These are phyloP conservation scores for Clarias gariepinus DNA, from an alignment of 2,113 vertebrate species.

Conservation along the genomic window DNA sequence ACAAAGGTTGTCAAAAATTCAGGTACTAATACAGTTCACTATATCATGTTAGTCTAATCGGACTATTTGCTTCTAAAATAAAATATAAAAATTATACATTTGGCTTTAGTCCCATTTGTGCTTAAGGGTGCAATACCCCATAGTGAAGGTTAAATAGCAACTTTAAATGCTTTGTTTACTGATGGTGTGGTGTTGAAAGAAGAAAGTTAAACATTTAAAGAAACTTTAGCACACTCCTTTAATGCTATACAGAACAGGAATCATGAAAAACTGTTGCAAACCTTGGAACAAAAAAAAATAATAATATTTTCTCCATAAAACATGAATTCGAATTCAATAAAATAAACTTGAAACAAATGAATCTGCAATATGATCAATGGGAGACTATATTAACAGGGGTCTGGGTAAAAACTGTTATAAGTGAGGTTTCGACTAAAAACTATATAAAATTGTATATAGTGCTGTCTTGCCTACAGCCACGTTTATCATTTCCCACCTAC, in stretches of 20 bases:
- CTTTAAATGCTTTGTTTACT: conserved; percentile 22
- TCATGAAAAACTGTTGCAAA: background rate
- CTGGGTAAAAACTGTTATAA: background rate
- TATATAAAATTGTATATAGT: background rate
- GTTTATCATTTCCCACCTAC: background rate
- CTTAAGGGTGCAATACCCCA: background rate
- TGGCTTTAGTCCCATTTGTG: too few relatives aligned
- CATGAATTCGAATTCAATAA: background rate
- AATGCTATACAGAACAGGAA: background rate
- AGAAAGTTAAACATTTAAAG: conserved; percentile 2
- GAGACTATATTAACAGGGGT: background rate
- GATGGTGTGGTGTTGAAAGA: conserved; percentile 19
- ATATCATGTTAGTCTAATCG: background rate
- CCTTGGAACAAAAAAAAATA: background rate
- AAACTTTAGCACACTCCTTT: background rate
- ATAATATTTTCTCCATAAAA: background rate
- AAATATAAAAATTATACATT: background rate
- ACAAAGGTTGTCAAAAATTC: background rate
- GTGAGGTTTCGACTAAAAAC: background rate
- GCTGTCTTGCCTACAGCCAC: background rate
- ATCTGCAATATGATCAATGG: background rate
- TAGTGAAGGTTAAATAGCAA: background rate
- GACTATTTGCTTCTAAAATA: background rate
- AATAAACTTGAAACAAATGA: background rate
- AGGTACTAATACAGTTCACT: background rate